Base-by-base conservation (phyloP, 2,888 invertebrate species). In the Linnaemya tessellans region DNA sequence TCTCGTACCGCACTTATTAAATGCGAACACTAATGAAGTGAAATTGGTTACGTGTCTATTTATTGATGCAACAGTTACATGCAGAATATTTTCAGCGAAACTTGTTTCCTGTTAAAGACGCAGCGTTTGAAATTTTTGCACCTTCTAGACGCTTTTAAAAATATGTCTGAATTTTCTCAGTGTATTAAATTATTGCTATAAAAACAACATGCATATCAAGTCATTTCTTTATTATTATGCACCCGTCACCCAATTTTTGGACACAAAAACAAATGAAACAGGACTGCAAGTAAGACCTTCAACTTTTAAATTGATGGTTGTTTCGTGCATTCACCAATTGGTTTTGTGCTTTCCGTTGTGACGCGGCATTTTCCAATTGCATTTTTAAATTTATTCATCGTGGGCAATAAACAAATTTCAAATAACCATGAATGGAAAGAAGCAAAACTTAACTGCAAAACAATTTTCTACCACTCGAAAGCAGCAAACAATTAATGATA, bases 331-430 rank as follows among this genome's bases (percentile, higher is more conserved):
- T 73, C 64, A 65, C 89, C 89, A 90, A 89, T 89, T 90, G 89
- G 89, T 86, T 70, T 79, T 64, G 30, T 68, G 3, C 4, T 46
- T 46, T n/a, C 4, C 15, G n/a, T 41, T 54, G 83, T 86, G 87
- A 86, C 86, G 54, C 54, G 77, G 70, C 60, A 78, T 67, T 41
- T 78, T 80, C 84, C 83, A 87, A 87, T 86, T 88, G 87, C 80
- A 86, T 83, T 85, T 84, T 77, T 84, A 86, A 88, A 88, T 87
- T 87, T 88, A 88, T 88, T 87, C 87, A 88, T 88, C 74, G 88
- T 86, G 79, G 82, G 87, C 86, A 86, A 87, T 88, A 87, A 88
- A 87, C 77, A 86, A 84, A 85, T 80, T 86, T 74, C 58, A 87
- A 67, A 84, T 86, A 85, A 79, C 73, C 83, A 56, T 38, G 22